A percentile compares a stretch with the other conserved stretches of the same genome.
Evolutionary conservation across 2,113 vertebrate species (phyloP).

Genomic region (Tupaia chinensis): DNA sequence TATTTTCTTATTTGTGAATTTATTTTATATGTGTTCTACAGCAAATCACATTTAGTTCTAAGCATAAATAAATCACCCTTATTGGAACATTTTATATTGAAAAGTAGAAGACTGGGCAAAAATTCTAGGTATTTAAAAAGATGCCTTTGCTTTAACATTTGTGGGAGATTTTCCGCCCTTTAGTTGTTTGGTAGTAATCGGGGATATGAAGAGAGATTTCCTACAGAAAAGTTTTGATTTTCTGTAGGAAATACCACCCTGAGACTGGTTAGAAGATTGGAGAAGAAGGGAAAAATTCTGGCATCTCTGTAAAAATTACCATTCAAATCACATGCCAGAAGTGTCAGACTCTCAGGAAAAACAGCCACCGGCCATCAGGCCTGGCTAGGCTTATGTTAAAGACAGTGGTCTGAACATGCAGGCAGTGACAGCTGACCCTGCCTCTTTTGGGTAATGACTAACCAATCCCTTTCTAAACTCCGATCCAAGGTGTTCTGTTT

Average conservation of each 20-base stretch:
- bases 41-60: not conserved
- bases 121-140: not conserved
- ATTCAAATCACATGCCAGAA: not conserved
- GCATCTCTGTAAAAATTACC: not conserved
- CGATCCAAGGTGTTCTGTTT: not conserved
- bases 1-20: not conserved
- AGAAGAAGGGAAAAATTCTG: not conserved
- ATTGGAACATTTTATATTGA: not conserved
- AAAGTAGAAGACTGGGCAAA: not conserved
- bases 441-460: not conserved
- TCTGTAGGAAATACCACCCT: not conserved
- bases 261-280: not conserved
- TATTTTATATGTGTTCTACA: not conserved
- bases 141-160: not conserved
- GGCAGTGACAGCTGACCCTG: not conserved
- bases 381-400: not conserved
- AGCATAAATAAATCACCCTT: not conserved
- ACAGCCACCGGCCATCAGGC: not conserved
- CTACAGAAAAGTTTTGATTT: not conserved
- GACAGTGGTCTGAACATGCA: not conserved
- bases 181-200: not conserved
- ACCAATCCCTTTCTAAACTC: not conserved
- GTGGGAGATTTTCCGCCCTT: not conserved
- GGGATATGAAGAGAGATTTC: not conserved
- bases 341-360: not conserved